phyloP scores from a whole-genome alignment of 2,113 vertebrate species.

The chimpanzee (Pan troglodytes) region NHGRI_mPanTro3-v2.1_pri NC_072398.2:136261501-136262000 shows the following conservation, averaged over 20 bases:
- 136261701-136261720: neutral
- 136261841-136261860: neutral
- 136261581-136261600: neutral
- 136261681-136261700: neutral
- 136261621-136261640: neutral
- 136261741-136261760: neutral
- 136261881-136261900: neutral
- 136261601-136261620: neutral
- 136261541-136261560: neutral
- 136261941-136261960: neutral
- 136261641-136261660: neutral
- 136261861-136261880: neutral
- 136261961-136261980: neutral
- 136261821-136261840: neutral
- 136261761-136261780: neutral
- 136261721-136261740: neutral
- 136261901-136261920: neutral
- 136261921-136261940: neutral
- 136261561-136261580: neutral
- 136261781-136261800: neutral
- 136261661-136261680: neutral
- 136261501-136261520: neutral
- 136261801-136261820: neutral
- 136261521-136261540: neutral
- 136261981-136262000: neutral